Evolutionary conservation across 2,797 vertebrate genomes (phyloP), one percentile per base, ranked within the genome.

Genomic region (Chromobotia macracanthus): DNA sequence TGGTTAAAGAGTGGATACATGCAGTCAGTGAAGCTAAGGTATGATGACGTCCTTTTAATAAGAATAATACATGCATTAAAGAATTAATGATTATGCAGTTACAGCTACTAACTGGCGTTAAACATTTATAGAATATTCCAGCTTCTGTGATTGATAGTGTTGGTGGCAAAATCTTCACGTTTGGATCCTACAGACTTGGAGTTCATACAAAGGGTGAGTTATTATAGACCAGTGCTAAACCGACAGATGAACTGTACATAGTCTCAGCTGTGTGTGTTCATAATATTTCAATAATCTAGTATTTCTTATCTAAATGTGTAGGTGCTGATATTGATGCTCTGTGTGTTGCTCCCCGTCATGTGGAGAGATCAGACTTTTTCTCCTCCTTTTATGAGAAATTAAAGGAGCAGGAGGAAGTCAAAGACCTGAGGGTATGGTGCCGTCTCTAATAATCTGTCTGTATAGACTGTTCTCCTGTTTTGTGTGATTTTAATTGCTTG

Each of bases 271-370:
- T 28, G 28, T 28, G 28, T 28, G 28, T 28, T 28, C 28, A 28
- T 28, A 2, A 28, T 28, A 28, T 28, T 28, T 28, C 1, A 28
- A 28, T 28, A 28, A 28, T 28, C 28, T 28, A 4, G 2, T 28
- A 4, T 28, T 28, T 28, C 28, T 28, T 2, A 28, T 23, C 5
- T 84, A 6, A 18, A 38, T 23, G 60, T 70, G 35, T 73, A 97
- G 96, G 95, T 90, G 95, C 96, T 87, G 96, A 98, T 91, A 96
- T 96, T 76, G 95, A 97, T 86, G 95, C 93, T 2, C 91, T 97
- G 21, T 98, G 96, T 88, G 94, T 97, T 56, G 93, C 95, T 69
- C 96, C 96, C 61, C 93, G 94, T 77, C 96, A 96, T 82, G 92
- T 97, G 77, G 94, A 96, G 84, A 92, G 95, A 84, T 90, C 92